Percentiles rank a stretch among this genome's conserved stretches.
phyloP scores from a whole-genome alignment of 2,797 vertebrate species.

The Neosilurus mollespiculum region DNA sequence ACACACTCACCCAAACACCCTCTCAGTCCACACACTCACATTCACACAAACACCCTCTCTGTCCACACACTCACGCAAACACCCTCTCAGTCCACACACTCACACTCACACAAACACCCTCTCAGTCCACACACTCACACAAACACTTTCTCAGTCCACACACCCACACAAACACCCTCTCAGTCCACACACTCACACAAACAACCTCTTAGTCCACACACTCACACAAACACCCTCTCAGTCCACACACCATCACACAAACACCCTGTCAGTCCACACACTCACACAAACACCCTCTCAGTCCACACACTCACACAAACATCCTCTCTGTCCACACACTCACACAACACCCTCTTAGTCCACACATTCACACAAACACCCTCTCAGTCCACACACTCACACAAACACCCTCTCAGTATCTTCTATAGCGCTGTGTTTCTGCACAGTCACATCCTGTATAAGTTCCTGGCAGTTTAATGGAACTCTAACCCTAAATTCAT shows the following conservation, averaged over 20 bases:
- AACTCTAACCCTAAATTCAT: slow-evolving; percentile 31
- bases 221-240: neutral
- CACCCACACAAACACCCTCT: no score
- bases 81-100: no score
- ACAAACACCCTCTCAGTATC: slow-evolving; percentile 20
- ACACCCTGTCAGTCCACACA: neutral
- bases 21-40: no score
- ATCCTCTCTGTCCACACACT: no score
- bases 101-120: no score
- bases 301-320: neutral
- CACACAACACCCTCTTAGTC: no score
- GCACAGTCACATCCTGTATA: neutral
- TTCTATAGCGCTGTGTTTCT: slow-evolving; percentile 26
- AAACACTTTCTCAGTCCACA: no score
- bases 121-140: no score
- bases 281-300: slow-evolving; percentile 20
- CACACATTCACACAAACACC: slow-evolving; percentile 21
- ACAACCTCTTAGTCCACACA: neutral
- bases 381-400: slow-evolving; percentile 5
- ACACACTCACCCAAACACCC: no score
- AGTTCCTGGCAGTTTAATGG: slow-evolving; percentile 26
- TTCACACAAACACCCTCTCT: no score
- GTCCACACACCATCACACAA: slow-evolving; percentile 21
- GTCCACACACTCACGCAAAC: no score
- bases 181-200: no score